Base-by-base conservation (phyloP, 2,113 vertebrate genomes). In the Bufo bufo region DNA sequence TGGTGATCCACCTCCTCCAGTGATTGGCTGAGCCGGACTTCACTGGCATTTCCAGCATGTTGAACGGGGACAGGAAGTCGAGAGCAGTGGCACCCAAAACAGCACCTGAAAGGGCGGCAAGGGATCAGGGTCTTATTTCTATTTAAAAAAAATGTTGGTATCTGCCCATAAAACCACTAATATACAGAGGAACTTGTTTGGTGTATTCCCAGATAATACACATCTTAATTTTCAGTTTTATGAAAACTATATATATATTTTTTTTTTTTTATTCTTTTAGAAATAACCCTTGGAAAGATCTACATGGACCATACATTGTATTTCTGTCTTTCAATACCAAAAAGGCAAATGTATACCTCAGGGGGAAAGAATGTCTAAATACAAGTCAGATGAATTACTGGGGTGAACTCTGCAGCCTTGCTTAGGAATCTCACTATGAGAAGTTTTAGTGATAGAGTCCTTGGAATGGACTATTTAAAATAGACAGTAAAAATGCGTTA, bases 291-390 rank as follows among this genome's bases (percentile, higher is more conserved):
- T 56, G 23, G 20, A 11, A n/a, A 61, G 49, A 43, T 81, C 23
- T 61, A 61, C 58, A 43, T 3, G 6, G 54, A 17, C 14, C 78
- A 61, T 59, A 43, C 16, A 81, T 56, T 59, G 11, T 54, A 49
- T 78, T 33, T 69, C n/a, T 49, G 74, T 52, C 77, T 59, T 87
- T 77, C 77, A 49, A 80, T 71, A 72, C 49, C 33, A 50, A 56
- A 23, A 78, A 54, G 50, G 75, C 50, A 63, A 65, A 65, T 54
- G 45, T 80, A 52, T 87, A 71, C 49, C 77, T 71, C 77, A 87
- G 47, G 63, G 45, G 56, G 33, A 81, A 87, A 80, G 85, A 87
- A 87, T 87, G 85, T 87, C 61, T 87, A 87, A 87, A 87, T 87
- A 87, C n/a, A 80, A 87, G 85, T 80, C 47, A 52, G 63, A 86